Evolutionary conservation across 2,888 invertebrate species (phyloP), one percentile per base, ranked within the genome.

Genomic region (Ptilodon capucinus): DNA sequence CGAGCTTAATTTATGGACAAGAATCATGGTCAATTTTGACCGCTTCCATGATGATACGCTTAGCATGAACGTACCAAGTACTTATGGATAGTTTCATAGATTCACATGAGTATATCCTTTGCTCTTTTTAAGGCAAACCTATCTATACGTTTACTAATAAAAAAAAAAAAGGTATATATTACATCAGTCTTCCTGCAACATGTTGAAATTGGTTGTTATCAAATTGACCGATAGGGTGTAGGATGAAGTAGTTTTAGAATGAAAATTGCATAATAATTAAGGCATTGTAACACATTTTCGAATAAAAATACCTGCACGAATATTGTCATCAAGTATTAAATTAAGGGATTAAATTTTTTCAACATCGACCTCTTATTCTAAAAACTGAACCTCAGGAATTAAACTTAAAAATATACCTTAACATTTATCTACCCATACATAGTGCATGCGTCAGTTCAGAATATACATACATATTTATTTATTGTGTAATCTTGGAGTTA

Each of bases 271-370:
- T 23, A 23, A 23, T 23, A 0, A 23, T 7, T 28, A 32, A 23
- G 14, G 32, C 7, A 6, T 14, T 17, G 30, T 40, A 51, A 50
- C 6, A 42, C 21, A 9, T 38, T 42, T 48, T 42, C 51, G 9
- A 46, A 64, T 57, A 46, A 47, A 54, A 54, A 54, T 57, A 77
- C 78, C 81, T 78, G 76, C 76, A 74, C 64, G 66, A 57, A 77
- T 79, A 78, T 79, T 78, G 77, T 77, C 76, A 73, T 66, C 65
- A 68, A 50, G 54, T 64, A n/a, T n/a, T n/a, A 49, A 60, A 52
- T 45, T 61, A 48, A 59, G 60, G 51, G 50, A 51, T 64, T 64
- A 49, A 40, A 54, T 55, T 54, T 59, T 54, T 48, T 56, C 42
- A 58, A 59, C 51, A 54, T 54, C 60, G 54, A 52, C 48, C 47